Evolutionary conservation across 2,113 vertebrate species (phyloP), one percentile per base, ranked within the genome.

Genomic region (Capreolus pygargus): DNA sequence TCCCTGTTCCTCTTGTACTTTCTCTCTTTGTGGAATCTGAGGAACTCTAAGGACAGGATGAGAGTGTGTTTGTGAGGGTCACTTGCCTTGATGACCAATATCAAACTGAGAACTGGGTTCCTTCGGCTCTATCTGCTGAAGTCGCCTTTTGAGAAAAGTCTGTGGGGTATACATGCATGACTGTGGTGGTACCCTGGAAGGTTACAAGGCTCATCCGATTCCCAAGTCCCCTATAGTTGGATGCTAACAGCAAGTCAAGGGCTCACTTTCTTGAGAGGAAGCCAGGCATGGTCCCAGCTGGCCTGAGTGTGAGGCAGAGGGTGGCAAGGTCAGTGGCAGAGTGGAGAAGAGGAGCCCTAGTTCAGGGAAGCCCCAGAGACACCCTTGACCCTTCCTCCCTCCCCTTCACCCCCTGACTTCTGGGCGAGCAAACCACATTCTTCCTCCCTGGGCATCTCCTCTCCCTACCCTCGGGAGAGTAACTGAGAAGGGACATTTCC

Each of bases 51-150:
- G 11, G 19, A 17, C 2, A 11, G 15, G 45, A 70, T 57, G 36
- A 1, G 6, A 43, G 17, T 3, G 23, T 45, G 17, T 8, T 9
- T 7, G 0, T 1, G 13, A n/a, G 19, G 8, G 13, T 5, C 33
- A 33, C 27, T 21, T 15, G 39, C 36, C n/a, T 21, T 6, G 39
- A 33, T 17, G 4, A 8, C 9, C 52, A 4, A 15, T 25, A 45
- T 81, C 61, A 17, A 28, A 8, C 50, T 14, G 47, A 58, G 85
- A 58, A 8, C 4, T 28, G 4, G 28, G 19, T 3, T 52, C 81
- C 89, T 55, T 7, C n/a, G 5, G 6, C 7, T 4, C 16, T 36
- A 3, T 61, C 52, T 82, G 39, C 70, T 6, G 2, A 27, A 21
- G 21, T 21, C 23, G 9, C 11, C 85, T 47, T 60, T 90, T 11